Percentiles rank a stretch among this genome's conserved stretches.
Evolutionary conservation across 2,113 vertebrate species (phyloP).

Genomic region (Perca fluviatilis): DNA sequence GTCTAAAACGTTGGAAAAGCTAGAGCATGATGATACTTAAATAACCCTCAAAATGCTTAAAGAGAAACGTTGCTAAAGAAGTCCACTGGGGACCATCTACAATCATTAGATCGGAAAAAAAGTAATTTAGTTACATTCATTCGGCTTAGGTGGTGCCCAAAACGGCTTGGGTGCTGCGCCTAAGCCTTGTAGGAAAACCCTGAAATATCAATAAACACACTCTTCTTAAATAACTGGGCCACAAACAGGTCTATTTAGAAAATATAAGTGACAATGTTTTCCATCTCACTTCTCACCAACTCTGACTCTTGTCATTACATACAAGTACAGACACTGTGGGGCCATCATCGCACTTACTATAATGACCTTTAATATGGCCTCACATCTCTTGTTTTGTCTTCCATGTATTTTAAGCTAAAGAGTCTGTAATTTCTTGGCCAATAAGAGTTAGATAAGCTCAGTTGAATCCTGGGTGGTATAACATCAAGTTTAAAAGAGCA

Average conservation of each 20-base stretch:
- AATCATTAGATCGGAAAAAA: too few species aligned
- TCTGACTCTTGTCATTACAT: constrained; percentile 5
- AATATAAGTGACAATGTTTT: neutral
- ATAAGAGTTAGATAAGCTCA: neutral
- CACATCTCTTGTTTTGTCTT: neutral
- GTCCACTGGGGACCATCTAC: too few species aligned
- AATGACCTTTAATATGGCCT: neutral
- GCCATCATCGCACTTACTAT: neutral
- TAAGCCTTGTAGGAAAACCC: too few species aligned
- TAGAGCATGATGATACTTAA: too few species aligned
- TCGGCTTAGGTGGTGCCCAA: too few species aligned
- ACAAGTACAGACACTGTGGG: neutral
- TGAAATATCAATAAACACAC: too few species aligned
- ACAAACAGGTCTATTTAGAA: neutral
- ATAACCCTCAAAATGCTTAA: too few species aligned
- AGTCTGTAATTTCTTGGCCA: neutral
- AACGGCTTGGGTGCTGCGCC: too few species aligned
- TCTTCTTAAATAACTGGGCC: neutral
- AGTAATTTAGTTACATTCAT: too few species aligned
- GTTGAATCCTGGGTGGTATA: neutral
- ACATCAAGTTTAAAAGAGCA: neutral
- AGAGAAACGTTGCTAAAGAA: too few species aligned
- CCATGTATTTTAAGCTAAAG: neutral
- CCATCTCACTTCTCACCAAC: neutral
- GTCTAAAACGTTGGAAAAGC: too few species aligned